Base-by-base conservation (phyloP, 2,888 invertebrate species). In the Scaptomyza tumidula region DNA sequence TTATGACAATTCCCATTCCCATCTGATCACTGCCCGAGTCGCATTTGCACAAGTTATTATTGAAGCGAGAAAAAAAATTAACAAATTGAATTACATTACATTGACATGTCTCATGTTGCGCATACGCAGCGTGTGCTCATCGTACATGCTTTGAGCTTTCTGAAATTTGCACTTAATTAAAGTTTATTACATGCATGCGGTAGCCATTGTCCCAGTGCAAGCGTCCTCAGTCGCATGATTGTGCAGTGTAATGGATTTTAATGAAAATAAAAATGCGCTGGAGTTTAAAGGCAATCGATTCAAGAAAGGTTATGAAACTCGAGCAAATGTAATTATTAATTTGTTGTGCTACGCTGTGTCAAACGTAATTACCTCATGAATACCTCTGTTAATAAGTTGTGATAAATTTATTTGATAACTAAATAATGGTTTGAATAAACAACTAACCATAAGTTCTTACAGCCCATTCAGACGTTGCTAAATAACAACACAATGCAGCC, bases 91-190 rank as follows among this genome's bases (percentile, higher is more conserved):
- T 78, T 61, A 46, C 60, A 64, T 55, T 33, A 41, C 60, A 66
- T 53, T 37, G 48, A 29, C 57, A 69, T 64, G 16, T 33, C 29
- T 48, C 61, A 37, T 33, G 37, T 75, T 68, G 58, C 63, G 66
- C 31, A 78, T 62, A 60, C 75, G 77, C 63, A 48, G 57, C 39
- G 53, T 67, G 29, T 13, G 9, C 29, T 7, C 59, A 46, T 33
- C 7, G 19, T 45, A 24, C 46, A n/a, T 52, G 56, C 50, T 46
- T 59, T 43, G 37, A 58, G 74, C 68, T 73, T 75, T 72, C 77
- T 67, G 80, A 83, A 86, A 86, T 88, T 86, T 77, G 76, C 87
- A 89, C 80, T 82, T 78, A 84, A 88, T 88, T 88, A 86, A 86
- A 61, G 57, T 44, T 53, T 59, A 58, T 64, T 61, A 43, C 39